Evolutionary conservation across 2,113 vertebrate species (phyloP).

Genomic region (Cochlearius cochlearius): DNA sequence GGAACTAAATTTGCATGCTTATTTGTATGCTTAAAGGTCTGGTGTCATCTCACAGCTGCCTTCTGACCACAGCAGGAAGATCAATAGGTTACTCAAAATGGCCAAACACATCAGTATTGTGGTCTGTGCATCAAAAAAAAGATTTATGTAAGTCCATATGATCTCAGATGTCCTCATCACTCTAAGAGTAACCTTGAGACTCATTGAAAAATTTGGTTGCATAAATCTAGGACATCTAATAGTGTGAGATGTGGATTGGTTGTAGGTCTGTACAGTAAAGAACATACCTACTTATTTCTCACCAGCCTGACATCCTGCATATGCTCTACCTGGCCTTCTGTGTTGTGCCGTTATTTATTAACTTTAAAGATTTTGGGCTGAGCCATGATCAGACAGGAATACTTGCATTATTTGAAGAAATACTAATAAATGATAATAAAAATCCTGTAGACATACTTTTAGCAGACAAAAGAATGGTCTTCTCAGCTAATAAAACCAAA

Average conservation of each 20-base stretch:
- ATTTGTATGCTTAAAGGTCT: too few relatives aligned
- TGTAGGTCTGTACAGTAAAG: background rate
- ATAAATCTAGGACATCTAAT: background rate
- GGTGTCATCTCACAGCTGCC: too few relatives aligned
- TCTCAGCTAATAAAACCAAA: background rate
- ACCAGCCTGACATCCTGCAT: background rate
- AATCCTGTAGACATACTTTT: background rate
- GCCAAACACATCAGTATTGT: background rate
- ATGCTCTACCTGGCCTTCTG: background rate
- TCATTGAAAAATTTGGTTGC: background rate
- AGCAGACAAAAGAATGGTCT: background rate
- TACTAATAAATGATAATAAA: background rate
- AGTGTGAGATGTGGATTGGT: background rate
- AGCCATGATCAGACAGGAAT: background rate
- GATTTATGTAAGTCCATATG: background rate
- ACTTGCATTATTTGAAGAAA: background rate
- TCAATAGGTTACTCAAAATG: background rate
- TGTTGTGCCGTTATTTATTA: background rate
- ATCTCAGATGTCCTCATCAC: background rate
- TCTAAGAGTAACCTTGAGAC: background rate
- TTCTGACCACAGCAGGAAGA: background rate
- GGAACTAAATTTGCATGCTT: too few relatives aligned
- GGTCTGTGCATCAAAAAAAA: background rate
- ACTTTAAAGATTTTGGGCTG: background rate
- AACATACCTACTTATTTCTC: background rate